Percentiles rank a stretch among this genome's conserved stretches.
phyloP scores from a whole-genome alignment of 2,797 vertebrate species.

The Rhyacichthys aspro region DNA sequence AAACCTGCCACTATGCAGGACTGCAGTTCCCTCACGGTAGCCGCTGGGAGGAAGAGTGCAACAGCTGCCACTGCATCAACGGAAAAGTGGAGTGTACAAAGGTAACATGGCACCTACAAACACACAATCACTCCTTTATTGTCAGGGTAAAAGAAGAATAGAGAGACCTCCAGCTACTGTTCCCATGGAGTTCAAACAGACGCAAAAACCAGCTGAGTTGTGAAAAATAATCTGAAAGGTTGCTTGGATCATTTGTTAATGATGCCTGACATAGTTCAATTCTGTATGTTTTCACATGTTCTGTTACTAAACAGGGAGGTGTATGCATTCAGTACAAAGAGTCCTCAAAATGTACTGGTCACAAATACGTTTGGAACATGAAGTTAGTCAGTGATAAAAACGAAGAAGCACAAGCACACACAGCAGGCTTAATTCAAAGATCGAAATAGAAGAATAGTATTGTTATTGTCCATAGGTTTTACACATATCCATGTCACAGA shows the following conservation, averaged over 20 bases:
- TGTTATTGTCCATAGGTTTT: too few relatives aligned
- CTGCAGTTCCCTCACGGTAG: constrained; percentile 90
- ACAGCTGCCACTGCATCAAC: constrained; percentile 90
- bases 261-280: neutral
- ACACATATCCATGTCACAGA: too few relatives aligned
- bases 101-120: constrained; percentile 68
- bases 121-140: constrained; percentile 16
- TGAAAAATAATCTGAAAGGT: constrained; percentile 8
- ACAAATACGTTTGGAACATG: too few relatives aligned
- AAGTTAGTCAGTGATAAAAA: too few relatives aligned
- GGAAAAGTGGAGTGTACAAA: constrained; percentile 91
- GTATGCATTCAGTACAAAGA: neutral
- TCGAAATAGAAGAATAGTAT: too few relatives aligned
- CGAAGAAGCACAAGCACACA: too few relatives aligned
- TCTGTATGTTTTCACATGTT: neutral
- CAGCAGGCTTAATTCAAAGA: too few relatives aligned
- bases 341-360: neutral
- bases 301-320: neutral
- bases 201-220: constrained; percentile 6
- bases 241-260: constrained; percentile 11
- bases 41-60: constrained; percentile 94
- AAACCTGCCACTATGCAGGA: constrained; percentile 88
- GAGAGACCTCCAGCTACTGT: constrained; percentile 7
- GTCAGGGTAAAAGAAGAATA: neutral
- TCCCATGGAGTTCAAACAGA: constrained; percentile 19